A percentile compares a stretch with the other conserved stretches of the same genome.
phyloP scores from a whole-genome alignment of 2,888 invertebrate genomes.

The Clusia tigrina region DNA sequence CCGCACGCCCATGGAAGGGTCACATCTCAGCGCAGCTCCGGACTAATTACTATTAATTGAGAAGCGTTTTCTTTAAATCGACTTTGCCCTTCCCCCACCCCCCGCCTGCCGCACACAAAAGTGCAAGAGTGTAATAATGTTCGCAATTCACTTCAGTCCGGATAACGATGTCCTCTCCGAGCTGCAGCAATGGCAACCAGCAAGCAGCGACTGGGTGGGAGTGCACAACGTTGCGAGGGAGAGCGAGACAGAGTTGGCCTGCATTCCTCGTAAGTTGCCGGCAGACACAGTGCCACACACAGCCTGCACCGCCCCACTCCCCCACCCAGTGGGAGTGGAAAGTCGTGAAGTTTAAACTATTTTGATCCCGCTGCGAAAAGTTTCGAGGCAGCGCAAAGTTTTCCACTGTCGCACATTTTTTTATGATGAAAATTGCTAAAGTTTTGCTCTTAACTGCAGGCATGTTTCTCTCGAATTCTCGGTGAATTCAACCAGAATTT shows the following conservation, averaged over 20 bases:
- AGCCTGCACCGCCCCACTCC: background rate
- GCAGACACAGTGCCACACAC: background rate
- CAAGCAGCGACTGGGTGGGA: too few species aligned
- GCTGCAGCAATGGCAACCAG: too few species aligned
- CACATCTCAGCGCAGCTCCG: slow-evolving; percentile 25
- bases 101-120: slow-evolving; percentile 16
- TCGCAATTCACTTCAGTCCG: background rate
- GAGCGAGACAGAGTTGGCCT: too few species aligned
- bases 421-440: slow-evolving; percentile 26
- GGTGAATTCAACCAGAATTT: slow-evolving; percentile 22
- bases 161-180: slow-evolving; percentile 14
- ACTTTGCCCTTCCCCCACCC: background rate
- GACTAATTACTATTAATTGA: slow-evolving; percentile 43
- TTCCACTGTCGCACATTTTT: slow-evolving; percentile 53
- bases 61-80: background rate
- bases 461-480: slow-evolving; percentile 10
- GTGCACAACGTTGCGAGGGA: too few species aligned
- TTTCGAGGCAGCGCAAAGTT: slow-evolving; percentile 35
- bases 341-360: background rate
- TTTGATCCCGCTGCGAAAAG: background rate
- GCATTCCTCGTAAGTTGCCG: too few species aligned
- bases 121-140: background rate
- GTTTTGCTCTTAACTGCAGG: slow-evolving; percentile 48
- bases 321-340: background rate
- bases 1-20: background rate